A percentile compares a stretch with the other conserved stretches of the same genome.
Conservation (phyloP, 2,888 invertebrate species). For the Graphium colonna region DNA sequence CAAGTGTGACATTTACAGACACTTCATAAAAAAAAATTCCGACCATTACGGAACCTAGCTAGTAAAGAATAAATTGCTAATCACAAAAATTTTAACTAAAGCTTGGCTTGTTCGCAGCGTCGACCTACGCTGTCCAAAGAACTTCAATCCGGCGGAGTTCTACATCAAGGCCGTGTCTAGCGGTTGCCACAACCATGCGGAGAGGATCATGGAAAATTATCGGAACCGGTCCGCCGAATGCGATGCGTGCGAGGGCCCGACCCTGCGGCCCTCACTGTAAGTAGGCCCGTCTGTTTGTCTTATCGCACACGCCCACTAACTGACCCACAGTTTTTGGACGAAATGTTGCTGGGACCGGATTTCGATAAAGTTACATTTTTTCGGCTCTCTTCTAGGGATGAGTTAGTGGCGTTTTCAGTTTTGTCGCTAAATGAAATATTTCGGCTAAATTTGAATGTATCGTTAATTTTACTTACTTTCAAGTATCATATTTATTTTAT, state of each 20-base stretch:
- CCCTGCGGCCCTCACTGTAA: conserved; percentile 36
- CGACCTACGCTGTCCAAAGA: conserved; percentile 83
- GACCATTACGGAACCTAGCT: no score
- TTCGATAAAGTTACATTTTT: conserved; percentile 1
- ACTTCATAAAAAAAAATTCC: no score
- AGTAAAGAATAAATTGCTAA: no score
- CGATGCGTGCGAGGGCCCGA: conserved; percentile 24
- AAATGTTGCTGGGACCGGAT: neutral
- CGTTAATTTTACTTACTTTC: no score
- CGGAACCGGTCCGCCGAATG: conserved; percentile 30
- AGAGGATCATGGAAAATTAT: conserved; percentile 40
- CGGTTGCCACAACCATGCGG: conserved; percentile 6
- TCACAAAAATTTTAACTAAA: no score
- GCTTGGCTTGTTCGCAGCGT: no score
- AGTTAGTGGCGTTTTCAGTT: neutral
- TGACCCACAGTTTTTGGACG: neutral
- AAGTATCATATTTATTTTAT: no score
- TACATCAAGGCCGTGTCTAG: conserved; percentile 81
- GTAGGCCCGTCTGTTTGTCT: conserved; percentile 28
- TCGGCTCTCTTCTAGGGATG: neutral
- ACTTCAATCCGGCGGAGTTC: conserved; percentile 93
- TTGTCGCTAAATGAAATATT: neutral
- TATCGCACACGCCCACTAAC: conserved; percentile 17
- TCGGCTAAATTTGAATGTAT: neutral
- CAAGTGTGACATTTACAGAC: no score